These are phyloP conservation scores for Zaprionus kolodkinae DNA, from an alignment of 1,140 invertebrate genomes.

Conservation along the genomic window DNA sequence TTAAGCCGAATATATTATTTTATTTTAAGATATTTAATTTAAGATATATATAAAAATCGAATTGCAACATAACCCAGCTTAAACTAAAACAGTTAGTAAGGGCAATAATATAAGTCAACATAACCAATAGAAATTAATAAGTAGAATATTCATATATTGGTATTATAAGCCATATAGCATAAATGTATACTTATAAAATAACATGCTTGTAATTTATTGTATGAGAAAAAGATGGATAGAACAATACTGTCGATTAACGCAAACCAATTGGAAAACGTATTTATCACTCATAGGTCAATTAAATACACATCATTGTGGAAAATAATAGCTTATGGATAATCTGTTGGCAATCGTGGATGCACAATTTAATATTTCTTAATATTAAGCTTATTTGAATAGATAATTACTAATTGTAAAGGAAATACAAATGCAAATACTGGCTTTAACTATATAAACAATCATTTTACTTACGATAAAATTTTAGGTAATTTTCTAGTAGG, in stretches of 20 bases:
- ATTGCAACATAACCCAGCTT: not conserved
- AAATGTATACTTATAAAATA: not conserved
- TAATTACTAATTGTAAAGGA: not conserved
- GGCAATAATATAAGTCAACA: not conserved
- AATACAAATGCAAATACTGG: not conserved
- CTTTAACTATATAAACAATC: slow-evolving; percentile 4
- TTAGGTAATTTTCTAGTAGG: slow-evolving; percentile 98
- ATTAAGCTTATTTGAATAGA: not conserved
- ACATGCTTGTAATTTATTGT: not conserved
- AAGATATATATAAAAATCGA: not conserved
- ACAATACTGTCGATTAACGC: not conserved
- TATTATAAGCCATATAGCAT: not conserved
- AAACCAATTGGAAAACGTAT: not conserved
- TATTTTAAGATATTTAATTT: not conserved
- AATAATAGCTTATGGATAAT: not conserved
- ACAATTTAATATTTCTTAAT: not conserved
- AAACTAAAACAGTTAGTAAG: not conserved
- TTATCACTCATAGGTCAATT: not conserved
- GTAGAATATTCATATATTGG: not conserved
- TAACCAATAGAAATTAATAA: not conserved
- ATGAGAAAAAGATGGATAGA: not conserved
- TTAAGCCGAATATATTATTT: not conserved
- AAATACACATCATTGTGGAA: not conserved
- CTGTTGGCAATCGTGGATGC: not conserved
- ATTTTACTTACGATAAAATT: slow-evolving; percentile 92